phyloP scores from a whole-genome alignment of 2,113 vertebrate genomes.

The Colaptes auratus region DNA sequence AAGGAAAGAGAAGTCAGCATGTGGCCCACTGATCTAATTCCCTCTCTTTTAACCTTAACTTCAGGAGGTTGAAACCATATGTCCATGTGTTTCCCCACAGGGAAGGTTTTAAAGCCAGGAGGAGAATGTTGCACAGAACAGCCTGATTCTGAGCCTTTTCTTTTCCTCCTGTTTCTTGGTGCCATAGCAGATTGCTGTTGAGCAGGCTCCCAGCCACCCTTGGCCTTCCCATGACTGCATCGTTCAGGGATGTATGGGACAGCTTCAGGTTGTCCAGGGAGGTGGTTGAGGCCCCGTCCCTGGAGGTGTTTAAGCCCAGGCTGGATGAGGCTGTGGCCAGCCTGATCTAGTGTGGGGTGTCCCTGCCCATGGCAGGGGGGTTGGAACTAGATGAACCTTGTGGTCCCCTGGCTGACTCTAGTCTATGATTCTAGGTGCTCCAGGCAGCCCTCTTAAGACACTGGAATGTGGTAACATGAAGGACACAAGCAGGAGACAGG shows the following conservation, averaged over 20 bases:
- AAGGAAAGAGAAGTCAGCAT: neutral
- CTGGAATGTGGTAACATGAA: neutral
- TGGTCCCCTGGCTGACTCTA: no score
- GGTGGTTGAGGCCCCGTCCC: no score
- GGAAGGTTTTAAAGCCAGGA: neutral
- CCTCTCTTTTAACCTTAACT: neutral
- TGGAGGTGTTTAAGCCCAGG: no score
- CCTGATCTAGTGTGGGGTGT: no score
- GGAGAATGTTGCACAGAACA: neutral
- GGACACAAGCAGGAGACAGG: neutral
- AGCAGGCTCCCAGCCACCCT: neutral
- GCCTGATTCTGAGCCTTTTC: neutral
- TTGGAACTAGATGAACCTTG: no score
- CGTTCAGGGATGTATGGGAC: fast-evolving
- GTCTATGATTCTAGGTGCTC: neutral
- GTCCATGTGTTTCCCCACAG: neutral
- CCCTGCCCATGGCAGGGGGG: no score
- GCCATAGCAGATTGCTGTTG: neutral
- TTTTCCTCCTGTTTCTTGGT: neutral
- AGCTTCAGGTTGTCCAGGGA: neutral
- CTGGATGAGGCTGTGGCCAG: no score
- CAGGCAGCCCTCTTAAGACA: neutral
- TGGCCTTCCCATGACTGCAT: neutral
- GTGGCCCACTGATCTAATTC: neutral
- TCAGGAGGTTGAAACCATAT: neutral